Evolutionary conservation across 1,140 invertebrate genomes (phyloP).

Genomic region (Vollenhovia emeryi): DNA sequence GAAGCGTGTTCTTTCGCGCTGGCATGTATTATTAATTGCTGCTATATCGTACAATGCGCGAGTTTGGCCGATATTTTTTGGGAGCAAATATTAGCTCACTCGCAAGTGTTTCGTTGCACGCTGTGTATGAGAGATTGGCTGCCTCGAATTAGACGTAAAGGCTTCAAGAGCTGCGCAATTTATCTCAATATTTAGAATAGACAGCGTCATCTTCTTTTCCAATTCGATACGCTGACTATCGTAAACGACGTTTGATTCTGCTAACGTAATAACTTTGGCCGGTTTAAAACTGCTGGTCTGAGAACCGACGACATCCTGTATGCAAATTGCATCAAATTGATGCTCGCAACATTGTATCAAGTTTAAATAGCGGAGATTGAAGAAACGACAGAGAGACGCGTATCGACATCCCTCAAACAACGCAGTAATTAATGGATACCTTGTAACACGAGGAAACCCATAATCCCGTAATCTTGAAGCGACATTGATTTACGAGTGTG

Average conservation of each 20-base stretch:
- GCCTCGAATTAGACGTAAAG: not conserved
- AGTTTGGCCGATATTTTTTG: not conserved
- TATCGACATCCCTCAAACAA: constrained; percentile 42
- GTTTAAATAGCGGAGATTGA: constrained; percentile 30
- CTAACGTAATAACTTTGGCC: not conserved
- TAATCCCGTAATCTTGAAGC: constrained; percentile 63
- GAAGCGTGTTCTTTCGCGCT: constrained; percentile 33
- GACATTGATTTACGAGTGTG: constrained; percentile 70
- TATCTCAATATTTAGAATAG: not conserved
- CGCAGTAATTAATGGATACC: constrained; percentile 68
- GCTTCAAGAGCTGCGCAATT: not conserved
- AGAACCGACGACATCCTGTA: not conserved
- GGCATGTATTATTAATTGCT: constrained; percentile 28
- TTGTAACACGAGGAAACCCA: constrained; percentile 61
- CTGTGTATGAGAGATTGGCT: not conserved
- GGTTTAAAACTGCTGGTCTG: not conserved
- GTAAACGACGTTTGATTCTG: not conserved
- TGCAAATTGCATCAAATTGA: constrained; percentile 23
- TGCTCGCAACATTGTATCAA: not conserved
- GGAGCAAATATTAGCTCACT: not conserved
- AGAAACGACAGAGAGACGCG: not conserved
- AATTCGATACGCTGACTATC: not conserved
- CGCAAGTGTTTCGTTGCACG: not conserved
- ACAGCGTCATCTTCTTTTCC: not conserved
- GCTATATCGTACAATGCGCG: not conserved